phyloP scores from a whole-genome alignment of 1,140 invertebrate genomes.

The Tetramorium alpestre region DNA sequence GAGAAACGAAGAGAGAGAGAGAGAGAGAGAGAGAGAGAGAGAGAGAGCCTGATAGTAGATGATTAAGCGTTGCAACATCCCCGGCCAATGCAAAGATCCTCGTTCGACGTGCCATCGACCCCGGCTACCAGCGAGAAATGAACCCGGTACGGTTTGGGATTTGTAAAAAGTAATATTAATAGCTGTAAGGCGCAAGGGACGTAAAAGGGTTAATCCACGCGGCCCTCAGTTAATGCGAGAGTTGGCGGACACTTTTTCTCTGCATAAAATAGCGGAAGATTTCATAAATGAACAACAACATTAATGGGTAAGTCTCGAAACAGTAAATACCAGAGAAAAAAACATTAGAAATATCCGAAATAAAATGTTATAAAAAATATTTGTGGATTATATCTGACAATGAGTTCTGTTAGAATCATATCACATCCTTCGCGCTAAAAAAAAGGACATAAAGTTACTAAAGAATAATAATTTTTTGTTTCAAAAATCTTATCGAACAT shows the following conservation, averaged over 20 bases:
- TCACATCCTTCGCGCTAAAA: not conserved
- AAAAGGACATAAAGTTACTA: not conserved
- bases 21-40: not conserved
- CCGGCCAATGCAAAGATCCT: not conserved
- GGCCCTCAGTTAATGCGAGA: not conserved
- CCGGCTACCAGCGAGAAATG: not conserved
- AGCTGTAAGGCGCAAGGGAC: conserved; percentile 29
- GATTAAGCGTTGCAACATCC: conserved; percentile 39
- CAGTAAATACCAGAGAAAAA: not conserved
- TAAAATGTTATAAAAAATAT: not conserved
- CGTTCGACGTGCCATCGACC: conserved; percentile 33
- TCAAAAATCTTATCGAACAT: not conserved
- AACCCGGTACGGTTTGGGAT: conserved; percentile 47
- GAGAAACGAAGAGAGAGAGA: not conserved
- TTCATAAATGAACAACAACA: conserved; percentile 22
- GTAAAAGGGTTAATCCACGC: conserved; percentile 27
- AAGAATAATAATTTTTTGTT: not conserved
- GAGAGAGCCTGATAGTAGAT: not conserved
- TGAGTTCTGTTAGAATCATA: not conserved
- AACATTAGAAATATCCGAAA: not conserved
- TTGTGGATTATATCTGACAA: not conserved
- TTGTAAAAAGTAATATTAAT: conserved; percentile 78
- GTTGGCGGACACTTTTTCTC: not conserved
- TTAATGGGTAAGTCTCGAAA: conserved; percentile 18
- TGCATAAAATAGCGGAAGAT: not conserved